These are phyloP conservation scores for Chiloscyllium plagiosum DNA, from an alignment of 2,113 vertebrate species.

Conservation along the genomic window DNA sequence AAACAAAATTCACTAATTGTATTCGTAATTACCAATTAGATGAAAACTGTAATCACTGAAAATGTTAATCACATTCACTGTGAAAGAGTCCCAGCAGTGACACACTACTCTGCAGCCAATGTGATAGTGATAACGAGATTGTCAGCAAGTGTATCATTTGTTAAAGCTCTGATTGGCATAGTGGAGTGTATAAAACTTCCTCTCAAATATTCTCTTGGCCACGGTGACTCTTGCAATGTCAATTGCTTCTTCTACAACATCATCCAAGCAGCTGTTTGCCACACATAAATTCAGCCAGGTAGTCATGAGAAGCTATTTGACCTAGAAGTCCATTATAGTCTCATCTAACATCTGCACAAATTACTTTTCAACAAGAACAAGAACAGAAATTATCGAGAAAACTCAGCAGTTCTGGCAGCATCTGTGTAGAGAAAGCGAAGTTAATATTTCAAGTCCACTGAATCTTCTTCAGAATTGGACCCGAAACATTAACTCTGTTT, in stretches of 20 bases:
- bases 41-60: constrained; percentile 21
- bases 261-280: not conserved
- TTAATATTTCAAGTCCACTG: too few relatives aligned
- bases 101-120: too few relatives aligned
- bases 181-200: not conserved
- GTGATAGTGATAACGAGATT: not conserved
- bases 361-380: not conserved
- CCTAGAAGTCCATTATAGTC: not conserved
- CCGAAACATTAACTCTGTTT: too few relatives aligned
- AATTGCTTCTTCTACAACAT: not conserved
- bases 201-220: not conserved
- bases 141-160: not conserved
- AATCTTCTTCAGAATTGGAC: too few relatives aligned
- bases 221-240: not conserved
- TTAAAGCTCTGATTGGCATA: not conserved
- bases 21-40: constrained; percentile 25
- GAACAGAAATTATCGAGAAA: too few relatives aligned
- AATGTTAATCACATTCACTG: constrained; percentile 34
- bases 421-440: too few relatives aligned
- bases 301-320: not conserved
- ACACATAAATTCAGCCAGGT: not conserved
- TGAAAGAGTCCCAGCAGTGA: not conserved
- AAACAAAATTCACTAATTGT: constrained; percentile 21
- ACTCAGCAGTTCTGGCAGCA: too few relatives aligned
- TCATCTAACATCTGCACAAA: not conserved